Conservation (phyloP, 2,888 invertebrate species). For the Papilio protenor region DNA sequence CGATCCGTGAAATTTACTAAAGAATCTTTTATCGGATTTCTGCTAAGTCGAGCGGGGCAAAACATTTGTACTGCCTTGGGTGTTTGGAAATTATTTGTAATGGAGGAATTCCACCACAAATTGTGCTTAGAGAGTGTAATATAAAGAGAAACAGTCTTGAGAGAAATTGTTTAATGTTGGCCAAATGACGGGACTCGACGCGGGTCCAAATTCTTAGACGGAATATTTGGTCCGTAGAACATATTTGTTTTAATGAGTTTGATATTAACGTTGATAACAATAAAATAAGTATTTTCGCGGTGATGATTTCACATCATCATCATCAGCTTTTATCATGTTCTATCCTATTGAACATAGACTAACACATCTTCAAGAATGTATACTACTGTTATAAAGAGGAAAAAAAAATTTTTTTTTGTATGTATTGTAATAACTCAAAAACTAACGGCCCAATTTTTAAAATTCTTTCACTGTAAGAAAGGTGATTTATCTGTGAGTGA, state of each 20-base stretch:
- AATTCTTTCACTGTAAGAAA: no score
- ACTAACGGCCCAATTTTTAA: no score
- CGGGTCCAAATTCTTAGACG: constrained; percentile 8
- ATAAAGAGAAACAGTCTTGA: not conserved
- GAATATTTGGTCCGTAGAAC: not conserved
- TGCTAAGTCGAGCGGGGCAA: constrained; percentile 35
- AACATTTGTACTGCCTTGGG: constrained; percentile 36
- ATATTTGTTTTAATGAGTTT: not conserved
- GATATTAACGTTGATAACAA: not conserved
- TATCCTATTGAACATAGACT: no score
- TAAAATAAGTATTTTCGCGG: no score
- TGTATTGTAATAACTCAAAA: no score
- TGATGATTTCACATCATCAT: no score
- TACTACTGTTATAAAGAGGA: no score
- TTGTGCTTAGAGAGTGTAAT: constrained; percentile 18
- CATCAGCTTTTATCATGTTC: no score
- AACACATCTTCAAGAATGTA: no score
- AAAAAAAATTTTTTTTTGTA: no score
- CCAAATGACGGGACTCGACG: not conserved
- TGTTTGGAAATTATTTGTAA: constrained; percentile 34
- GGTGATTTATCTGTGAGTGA: no score
- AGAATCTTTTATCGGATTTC: constrained; percentile 40
- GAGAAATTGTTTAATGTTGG: constrained; percentile 20
- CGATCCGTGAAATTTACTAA: constrained; percentile 40
- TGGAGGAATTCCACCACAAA: constrained; percentile 27